Evolutionary conservation across 2,888 invertebrate species (phyloP), one percentile per base, ranked within the genome.

Genomic region (Drosophila ezoana): DNA sequence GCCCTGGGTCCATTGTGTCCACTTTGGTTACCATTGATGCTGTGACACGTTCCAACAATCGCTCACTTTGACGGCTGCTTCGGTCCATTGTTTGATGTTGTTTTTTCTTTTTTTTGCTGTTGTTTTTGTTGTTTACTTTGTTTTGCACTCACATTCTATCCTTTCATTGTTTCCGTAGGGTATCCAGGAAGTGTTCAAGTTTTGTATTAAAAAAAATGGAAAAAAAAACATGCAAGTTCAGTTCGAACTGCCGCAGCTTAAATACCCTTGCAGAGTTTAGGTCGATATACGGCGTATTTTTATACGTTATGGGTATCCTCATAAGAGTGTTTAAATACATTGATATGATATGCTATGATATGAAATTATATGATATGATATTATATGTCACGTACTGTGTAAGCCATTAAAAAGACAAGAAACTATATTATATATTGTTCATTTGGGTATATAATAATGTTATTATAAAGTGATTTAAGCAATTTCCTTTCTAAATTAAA

Each of bases 61-160:
- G 85, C 72, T 83, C 87, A 87, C 85, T 85, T 85, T 79, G 85
- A 81, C 76, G 79, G 67, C 69, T 79, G 66, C 67, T 45, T 44
- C 16, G 23, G 41, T 41, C 69, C 66, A 67, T 78, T 81, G 79
- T 85, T 67, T 62, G 49, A 60, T 56, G 48, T 68, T 64, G 28
- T 63, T 53, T 54, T 23, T 35, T 37, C 38, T 38, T 28, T 8
- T 23, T 35, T 40, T 41, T 38, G 1, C 8, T 20, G 20, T 20
- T 23, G 23, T 18, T 28, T 8, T 8, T 28, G 28, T 28, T 28
- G 33, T 54, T 40, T 43, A 13, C 41, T 52, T 43, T 41, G 13
- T 18, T 38, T 35, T 56, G 35, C 43, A 43, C 37, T 48, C 51
- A 28, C 45, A 38, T 64, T 66, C 49, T 23, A 40, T 33, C 11